A percentile compares a stretch with the other conserved stretches of the same genome.
phyloP scores from a whole-genome alignment of 2,113 vertebrate species.

The Petaurus breviceps region DNA sequence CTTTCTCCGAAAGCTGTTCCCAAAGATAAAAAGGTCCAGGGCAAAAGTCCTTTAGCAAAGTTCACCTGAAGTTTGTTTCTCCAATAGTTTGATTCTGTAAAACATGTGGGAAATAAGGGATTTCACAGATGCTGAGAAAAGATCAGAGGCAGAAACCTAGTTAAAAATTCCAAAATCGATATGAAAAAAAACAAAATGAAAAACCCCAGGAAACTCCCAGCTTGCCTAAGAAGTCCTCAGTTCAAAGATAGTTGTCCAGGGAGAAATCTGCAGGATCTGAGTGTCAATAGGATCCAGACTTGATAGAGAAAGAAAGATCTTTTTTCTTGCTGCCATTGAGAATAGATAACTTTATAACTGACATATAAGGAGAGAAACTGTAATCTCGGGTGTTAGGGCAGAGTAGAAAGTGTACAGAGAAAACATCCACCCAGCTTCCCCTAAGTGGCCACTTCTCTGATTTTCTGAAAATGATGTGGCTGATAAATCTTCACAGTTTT shows the following conservation, averaged over 20 bases:
- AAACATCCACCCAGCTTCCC: constrained; percentile 5
- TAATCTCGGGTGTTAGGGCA: constrained; percentile 14
- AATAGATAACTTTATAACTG: constrained; percentile 81
- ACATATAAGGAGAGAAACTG: constrained; percentile 83
- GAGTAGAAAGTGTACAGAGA: not conserved
- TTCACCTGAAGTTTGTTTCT: constrained; percentile 78
- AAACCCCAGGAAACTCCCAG: constrained; percentile 85
- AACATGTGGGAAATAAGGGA: constrained; percentile 84
- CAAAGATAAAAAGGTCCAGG: constrained; percentile 21
- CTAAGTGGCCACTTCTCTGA: not conserved
- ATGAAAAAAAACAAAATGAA: constrained; percentile 79
- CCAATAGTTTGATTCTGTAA: constrained; percentile 75
- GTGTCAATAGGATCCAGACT: constrained; percentile 84
- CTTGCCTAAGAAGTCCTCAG: constrained; percentile 85
- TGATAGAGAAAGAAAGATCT: constrained; percentile 82
- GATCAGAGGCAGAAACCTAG: constrained; percentile 86
- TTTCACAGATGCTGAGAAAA: constrained; percentile 84
- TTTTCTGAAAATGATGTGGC: constrained; percentile 5
- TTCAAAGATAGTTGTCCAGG: constrained; percentile 86
- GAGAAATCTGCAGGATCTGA: constrained; percentile 85
- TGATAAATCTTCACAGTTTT: constrained; percentile 18
- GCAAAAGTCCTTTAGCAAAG: constrained; percentile 33
- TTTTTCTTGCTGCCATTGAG: constrained; percentile 67
- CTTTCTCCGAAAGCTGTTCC: constrained; percentile 38
- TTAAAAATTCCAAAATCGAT: constrained; percentile 89